Evolutionary conservation across 1,140 invertebrate genomes (phyloP).

Genomic region (Portunus trituberculatus): DNA sequence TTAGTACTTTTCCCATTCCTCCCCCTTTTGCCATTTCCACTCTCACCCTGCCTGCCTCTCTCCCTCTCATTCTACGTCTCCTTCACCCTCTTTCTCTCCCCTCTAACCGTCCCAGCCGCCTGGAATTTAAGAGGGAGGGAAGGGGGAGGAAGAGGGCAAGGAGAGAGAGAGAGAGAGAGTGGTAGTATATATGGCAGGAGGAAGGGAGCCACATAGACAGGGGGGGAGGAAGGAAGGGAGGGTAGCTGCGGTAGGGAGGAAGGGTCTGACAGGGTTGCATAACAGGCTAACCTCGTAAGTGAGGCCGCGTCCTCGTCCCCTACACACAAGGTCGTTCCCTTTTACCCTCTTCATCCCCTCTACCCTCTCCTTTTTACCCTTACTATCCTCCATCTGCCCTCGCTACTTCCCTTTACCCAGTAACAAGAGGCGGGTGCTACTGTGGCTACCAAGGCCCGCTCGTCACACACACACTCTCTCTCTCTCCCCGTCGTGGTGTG

Average conservation of each 20-base stretch:
- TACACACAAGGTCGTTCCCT: neutral
- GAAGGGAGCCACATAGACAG: neutral
- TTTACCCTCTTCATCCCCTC: slow-evolving; percentile 25
- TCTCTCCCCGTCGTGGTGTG: neutral
- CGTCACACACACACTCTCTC: neutral
- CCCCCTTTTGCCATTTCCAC: too few species aligned
- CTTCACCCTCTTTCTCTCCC: neutral
- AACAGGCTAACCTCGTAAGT: slow-evolving; percentile 20
- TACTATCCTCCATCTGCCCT: neutral
- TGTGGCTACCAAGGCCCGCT: too few species aligned
- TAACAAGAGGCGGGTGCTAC: neutral
- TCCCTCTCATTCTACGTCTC: too few species aligned
- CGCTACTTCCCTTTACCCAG: neutral
- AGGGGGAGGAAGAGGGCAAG: neutral
- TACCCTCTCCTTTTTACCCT: neutral
- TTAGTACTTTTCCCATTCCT: neutral
- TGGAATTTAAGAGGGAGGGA: slow-evolving; percentile 3
- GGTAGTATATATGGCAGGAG: neutral
- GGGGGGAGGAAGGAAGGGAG: neutral
- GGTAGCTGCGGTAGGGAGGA: neutral
- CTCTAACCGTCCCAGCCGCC: neutral
- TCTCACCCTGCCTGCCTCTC: too few species aligned
- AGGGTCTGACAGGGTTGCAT: neutral
- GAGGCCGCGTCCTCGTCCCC: neutral
- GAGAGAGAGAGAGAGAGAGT: neutral